phyloP scores from a whole-genome alignment of 2,888 invertebrate genomes.

The Nomada ruficornis region DNA sequence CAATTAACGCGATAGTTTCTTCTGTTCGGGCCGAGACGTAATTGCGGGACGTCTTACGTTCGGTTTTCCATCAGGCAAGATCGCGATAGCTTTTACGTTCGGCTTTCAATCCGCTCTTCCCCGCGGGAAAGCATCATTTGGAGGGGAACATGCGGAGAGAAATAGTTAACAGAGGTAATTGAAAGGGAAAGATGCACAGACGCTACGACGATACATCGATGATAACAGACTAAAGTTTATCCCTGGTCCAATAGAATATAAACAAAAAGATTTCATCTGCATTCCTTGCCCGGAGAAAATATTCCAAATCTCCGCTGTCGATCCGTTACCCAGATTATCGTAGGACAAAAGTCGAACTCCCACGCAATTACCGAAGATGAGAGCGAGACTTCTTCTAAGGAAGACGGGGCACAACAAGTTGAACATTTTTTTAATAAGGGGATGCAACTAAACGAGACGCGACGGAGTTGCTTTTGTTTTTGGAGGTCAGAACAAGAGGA shows the following conservation, averaged over 20 bases:
- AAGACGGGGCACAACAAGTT: constrained; percentile 12
- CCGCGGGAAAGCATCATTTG: constrained; percentile 32
- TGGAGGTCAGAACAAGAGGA: constrained; percentile 74
- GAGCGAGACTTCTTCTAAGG: not conserved
- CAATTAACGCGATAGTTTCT: constrained; percentile 73
- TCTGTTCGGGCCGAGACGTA: constrained; percentile 31
- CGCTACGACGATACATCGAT: not conserved
- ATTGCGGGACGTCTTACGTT: constrained; percentile 45
- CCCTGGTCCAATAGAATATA: too few species aligned
- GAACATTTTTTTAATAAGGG: constrained; percentile 56
- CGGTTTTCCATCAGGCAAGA: constrained; percentile 47
- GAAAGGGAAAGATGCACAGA: constrained; percentile 12
- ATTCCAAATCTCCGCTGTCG: too few species aligned
- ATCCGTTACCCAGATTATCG: too few species aligned
- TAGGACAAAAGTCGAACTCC: not conserved
- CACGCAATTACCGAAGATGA: not conserved
- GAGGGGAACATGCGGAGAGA: constrained; percentile 11
- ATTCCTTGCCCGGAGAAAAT: not conserved
- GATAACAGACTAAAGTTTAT: too few species aligned
- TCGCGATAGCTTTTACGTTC: constrained; percentile 29
- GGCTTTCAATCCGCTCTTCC: constrained; percentile 41
- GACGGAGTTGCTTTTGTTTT: constrained; percentile 72
- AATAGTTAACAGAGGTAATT: not conserved
- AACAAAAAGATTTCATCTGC: too few species aligned
- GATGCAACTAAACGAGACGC: constrained; percentile 49